phyloP scores from a whole-genome alignment of 2,888 invertebrate species.

The Hyles lineata region DNA sequence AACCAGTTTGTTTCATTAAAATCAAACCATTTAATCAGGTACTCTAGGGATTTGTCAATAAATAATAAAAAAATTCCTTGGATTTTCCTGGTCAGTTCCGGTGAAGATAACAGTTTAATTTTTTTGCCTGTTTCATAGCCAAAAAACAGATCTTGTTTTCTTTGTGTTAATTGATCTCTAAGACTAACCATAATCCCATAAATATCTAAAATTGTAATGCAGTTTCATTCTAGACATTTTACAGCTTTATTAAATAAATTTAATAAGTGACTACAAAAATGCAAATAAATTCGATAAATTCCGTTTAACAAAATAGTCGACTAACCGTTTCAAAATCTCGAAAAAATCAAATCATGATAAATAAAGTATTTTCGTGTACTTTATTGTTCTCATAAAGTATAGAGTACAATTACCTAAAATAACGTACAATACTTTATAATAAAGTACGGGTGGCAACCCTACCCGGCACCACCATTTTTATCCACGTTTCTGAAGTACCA shows the following conservation, averaged over 20 bases:
- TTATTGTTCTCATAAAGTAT: too few species aligned
- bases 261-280: constrained; percentile 36
- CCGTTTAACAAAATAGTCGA: too few species aligned
- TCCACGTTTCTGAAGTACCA: too few species aligned
- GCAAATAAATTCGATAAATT: constrained; percentile 31
- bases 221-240: constrained; percentile 37
- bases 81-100: neutral
- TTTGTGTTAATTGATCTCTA: constrained; percentile 33
- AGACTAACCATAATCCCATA: constrained; percentile 35
- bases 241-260: constrained; percentile 37
- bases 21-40: constrained; percentile 1
- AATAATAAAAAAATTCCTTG: neutral
- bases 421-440: too few species aligned
- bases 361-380: too few species aligned
- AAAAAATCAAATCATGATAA: too few species aligned
- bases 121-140: constrained; percentile 1
- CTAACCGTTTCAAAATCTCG: too few species aligned
- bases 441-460: too few species aligned
- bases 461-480: too few species aligned
- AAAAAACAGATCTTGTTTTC: constrained; percentile 36
- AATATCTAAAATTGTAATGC: constrained; percentile 36
- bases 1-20: neutral
- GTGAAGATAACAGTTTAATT: neutral
- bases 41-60: neutral
- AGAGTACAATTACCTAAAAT: too few species aligned